Percentiles rank a stretch among this genome's conserved stretches.
Conservation (phyloP, 2,113 vertebrate species). For the Hippoglossus stenolepis region DNA sequence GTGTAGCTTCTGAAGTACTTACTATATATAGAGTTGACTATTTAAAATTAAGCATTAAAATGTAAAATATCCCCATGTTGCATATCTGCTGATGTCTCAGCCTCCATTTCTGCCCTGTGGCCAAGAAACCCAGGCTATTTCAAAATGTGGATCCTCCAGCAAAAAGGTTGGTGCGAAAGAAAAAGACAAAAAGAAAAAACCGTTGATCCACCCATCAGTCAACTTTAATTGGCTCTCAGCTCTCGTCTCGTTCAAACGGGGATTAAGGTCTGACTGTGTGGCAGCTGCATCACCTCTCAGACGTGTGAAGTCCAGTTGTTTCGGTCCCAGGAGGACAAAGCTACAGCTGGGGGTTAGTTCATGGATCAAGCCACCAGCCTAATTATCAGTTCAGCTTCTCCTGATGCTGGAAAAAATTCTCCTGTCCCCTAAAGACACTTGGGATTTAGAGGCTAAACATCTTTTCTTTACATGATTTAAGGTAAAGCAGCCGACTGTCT, state of each 20-base stretch:
- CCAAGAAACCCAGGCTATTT: slow-evolving; percentile 15
- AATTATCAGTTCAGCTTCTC: neutral
- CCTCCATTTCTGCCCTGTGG: neutral
- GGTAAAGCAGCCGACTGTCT: neutral
- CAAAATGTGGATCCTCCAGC: too few relatives aligned
- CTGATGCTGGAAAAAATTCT: neutral
- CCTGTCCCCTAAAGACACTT: neutral
- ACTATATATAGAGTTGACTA: too few relatives aligned
- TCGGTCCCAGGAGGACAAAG: neutral
- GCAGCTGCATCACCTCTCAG: slow-evolving; percentile 36
- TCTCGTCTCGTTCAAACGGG: slow-evolving; percentile 32
- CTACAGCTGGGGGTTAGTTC: neutral
- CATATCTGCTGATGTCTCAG: neutral
- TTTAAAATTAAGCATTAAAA: too few relatives aligned
- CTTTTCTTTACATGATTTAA: neutral
- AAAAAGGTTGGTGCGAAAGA: neutral
- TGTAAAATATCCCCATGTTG: neutral
- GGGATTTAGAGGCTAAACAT: neutral
- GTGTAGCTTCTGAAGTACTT: too few relatives aligned
- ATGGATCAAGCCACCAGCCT: slow-evolving; percentile 1
- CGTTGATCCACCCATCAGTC: slow-evolving; percentile 44
- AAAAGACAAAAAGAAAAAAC: neutral
- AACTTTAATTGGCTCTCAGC: slow-evolving; percentile 36
- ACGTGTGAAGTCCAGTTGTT: slow-evolving; percentile 11
- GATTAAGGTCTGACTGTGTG: slow-evolving; percentile 33